Percentiles rank a stretch among this genome's conserved stretches.
These are phyloP conservation scores for Laothoe populi DNA, from an alignment of 2,888 invertebrate genomes.

Conservation along the genomic window DNA sequence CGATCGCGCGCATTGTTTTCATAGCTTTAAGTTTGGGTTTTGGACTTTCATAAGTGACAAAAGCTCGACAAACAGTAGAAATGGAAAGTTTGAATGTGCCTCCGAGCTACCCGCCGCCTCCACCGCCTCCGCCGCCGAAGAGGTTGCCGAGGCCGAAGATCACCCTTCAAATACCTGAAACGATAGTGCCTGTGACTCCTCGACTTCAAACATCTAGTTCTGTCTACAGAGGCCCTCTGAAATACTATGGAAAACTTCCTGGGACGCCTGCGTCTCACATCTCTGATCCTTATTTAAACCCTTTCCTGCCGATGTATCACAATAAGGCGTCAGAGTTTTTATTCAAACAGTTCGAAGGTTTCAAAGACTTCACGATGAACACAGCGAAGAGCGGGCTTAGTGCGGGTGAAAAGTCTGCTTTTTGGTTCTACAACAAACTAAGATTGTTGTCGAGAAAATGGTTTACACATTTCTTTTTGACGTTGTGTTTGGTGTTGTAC, in stretches of 20 bases:
- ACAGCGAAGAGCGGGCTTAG: slow-evolving; percentile 91
- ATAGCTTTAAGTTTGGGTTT: slow-evolving; percentile 25
- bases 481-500: slow-evolving; percentile 90
- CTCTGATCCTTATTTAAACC: slow-evolving; percentile 71
- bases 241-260: slow-evolving; percentile 59
- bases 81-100: slow-evolving; percentile 65
- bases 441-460: slow-evolving; percentile 91
- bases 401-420: slow-evolving; percentile 92
- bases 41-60: slow-evolving; percentile 34
- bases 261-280: slow-evolving; percentile 66
- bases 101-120: slow-evolving; percentile 69
- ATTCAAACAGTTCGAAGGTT: slow-evolving; percentile 91
- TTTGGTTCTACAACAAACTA: slow-evolving; percentile 91
- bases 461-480: slow-evolving; percentile 95
- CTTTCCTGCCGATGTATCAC: slow-evolving; percentile 81
- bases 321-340: slow-evolving; percentile 91
- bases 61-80: slow-evolving; percentile 42
- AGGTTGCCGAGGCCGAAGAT: slow-evolving; percentile 73
- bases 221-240: slow-evolving; percentile 53
- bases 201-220: slow-evolving; percentile 56
- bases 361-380: slow-evolving; percentile 90
- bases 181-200: slow-evolving; percentile 49
- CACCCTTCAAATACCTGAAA: slow-evolving; percentile 76
- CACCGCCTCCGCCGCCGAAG: slow-evolving; percentile 69
- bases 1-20: slow-evolving; percentile 33